Percentiles rank a stretch among this genome's conserved stretches.
phyloP scores from a whole-genome alignment of 1,140 invertebrate species.

The Caerostris extrusa region DNA sequence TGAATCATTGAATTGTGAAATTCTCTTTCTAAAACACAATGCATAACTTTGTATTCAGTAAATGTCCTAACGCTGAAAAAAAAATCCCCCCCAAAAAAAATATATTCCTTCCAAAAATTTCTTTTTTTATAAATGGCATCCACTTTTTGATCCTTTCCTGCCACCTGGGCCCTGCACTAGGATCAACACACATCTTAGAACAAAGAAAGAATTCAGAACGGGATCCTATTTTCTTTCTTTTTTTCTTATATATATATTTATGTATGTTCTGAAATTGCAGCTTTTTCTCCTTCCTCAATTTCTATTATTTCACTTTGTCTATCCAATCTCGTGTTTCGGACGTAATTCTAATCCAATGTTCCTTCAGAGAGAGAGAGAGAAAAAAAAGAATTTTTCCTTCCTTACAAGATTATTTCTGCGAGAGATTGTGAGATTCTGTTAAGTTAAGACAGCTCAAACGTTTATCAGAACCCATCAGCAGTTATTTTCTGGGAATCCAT shows the following conservation, averaged over 20 bases:
- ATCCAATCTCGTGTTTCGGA: neutral
- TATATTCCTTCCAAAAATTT: neutral
- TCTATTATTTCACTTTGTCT: conserved; percentile 32
- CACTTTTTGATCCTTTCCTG: conserved; percentile 2
- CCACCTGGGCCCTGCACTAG: conserved; percentile 23
- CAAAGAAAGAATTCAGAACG: neutral
- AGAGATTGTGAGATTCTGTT: neutral
- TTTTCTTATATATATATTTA: neutral
- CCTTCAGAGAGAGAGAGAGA: neutral
- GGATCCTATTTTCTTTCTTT: neutral
- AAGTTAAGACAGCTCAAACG: neutral
- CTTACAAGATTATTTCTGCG: neutral
- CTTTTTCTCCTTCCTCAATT: neutral
- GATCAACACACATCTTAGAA: neutral
- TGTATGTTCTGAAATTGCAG: neutral
- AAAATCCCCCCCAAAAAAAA: neutral
- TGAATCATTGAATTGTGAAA: neutral
- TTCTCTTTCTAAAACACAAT: neutral
- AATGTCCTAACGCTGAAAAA: neutral
- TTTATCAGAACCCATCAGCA: neutral
- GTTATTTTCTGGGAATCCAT: neutral
- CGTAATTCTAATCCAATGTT: neutral
- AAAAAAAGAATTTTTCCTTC: neutral
- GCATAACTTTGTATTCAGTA: neutral
- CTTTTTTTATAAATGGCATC: conserved; percentile 32